Percentiles rank a stretch among this genome's conserved stretches.
phyloP scores from a whole-genome alignment of 2,797 vertebrate genomes.

The Chiloscyllium punctatum region DNA sequence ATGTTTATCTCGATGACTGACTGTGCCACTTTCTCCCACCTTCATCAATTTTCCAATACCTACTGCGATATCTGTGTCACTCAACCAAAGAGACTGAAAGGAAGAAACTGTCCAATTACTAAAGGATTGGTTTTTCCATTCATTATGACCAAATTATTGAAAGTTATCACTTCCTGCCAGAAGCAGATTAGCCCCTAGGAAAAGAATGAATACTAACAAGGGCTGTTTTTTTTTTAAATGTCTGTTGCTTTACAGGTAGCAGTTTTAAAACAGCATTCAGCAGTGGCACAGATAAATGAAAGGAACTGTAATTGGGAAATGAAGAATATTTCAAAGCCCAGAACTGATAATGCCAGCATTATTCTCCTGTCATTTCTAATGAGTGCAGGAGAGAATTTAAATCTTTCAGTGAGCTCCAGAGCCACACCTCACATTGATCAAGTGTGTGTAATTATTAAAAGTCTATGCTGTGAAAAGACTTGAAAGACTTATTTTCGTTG shows the following conservation, averaged over 20 bases:
- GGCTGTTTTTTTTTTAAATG: neutral
- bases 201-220: slow-evolving; percentile 8
- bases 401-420: neutral
- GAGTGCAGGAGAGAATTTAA: neutral
- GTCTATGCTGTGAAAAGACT: no score
- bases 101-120: neutral
- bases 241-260: neutral
- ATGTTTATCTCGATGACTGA: neutral
- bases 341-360: neutral
- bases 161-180: neutral
- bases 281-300: neutral
- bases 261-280: neutral
- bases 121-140: neutral
- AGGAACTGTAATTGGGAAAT: neutral
- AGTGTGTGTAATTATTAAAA: neutral
- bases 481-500: neutral
- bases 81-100: neutral
- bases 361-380: neutral
- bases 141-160: neutral
- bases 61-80: neutral
- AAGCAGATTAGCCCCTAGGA: neutral
- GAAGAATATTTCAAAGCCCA: neutral
- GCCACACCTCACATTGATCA: neutral
- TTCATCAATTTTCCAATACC: neutral
- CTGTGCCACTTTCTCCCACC: neutral